Conservation (phyloP, 2,797 vertebrate genomes). For the Acanthis flammea region DNA sequence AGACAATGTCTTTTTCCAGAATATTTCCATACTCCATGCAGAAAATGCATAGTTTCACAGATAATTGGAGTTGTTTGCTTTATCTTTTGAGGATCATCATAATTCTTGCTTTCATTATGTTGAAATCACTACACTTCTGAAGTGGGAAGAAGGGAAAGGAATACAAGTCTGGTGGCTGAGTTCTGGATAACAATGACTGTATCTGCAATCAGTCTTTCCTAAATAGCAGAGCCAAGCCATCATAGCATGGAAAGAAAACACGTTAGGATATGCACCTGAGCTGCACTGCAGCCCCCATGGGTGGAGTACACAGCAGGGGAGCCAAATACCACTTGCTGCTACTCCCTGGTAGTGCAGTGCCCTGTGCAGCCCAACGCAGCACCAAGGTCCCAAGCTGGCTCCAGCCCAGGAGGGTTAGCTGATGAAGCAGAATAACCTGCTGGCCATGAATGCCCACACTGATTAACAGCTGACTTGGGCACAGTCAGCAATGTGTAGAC, state of each 20-base stretch:
- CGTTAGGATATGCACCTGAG: background rate
- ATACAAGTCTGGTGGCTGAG: background rate
- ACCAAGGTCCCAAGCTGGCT: background rate
- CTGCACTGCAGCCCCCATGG: background rate
- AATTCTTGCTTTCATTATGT: background rate
- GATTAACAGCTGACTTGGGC: background rate
- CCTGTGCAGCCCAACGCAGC: rapidly evolving
- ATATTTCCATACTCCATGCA: background rate
- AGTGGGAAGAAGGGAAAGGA: background rate
- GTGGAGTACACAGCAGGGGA: background rate
- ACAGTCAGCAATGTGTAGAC: background rate
- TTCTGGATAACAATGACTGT: background rate
- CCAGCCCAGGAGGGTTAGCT: background rate
- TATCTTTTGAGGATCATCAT: background rate
- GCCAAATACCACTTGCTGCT: background rate
- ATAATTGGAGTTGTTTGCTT: background rate
- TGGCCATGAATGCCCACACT: background rate
- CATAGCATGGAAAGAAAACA: background rate
- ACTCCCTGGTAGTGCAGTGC: background rate
- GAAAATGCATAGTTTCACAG: background rate
- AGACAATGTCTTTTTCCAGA: background rate
- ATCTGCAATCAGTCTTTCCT: background rate
- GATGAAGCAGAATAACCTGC: background rate
- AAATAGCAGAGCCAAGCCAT: background rate
- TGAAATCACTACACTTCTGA: background rate